These are phyloP conservation scores for Sarcophilus harrisii DNA, from an alignment of 2,797 vertebrate genomes.

Conservation along the genomic window DNA sequence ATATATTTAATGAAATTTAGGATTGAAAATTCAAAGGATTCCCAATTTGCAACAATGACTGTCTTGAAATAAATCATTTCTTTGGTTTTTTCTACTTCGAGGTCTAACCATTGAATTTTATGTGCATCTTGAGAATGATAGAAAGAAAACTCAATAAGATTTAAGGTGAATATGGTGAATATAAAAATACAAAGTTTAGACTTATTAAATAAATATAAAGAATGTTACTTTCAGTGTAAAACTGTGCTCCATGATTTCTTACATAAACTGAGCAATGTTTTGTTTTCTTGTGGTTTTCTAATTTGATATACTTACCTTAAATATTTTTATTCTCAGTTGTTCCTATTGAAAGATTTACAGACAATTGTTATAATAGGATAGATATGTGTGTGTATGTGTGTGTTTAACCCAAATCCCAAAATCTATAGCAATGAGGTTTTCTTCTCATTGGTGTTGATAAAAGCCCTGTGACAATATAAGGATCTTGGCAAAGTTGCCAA, in stretches of 20 bases:
- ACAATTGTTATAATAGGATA: neutral
- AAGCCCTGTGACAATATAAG: neutral
- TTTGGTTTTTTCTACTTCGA: neutral
- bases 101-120: neutral
- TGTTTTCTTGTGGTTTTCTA: neutral
- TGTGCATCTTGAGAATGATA: neutral
- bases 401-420: neutral
- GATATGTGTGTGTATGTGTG: neutral
- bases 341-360: neutral
- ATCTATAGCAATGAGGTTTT: neutral
- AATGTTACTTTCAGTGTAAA: neutral
- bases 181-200: neutral
- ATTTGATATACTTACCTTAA: neutral
- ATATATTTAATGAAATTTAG: constrained; percentile 5
- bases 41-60: constrained; percentile 20
- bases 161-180: neutral
- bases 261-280: neutral
- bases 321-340: neutral
- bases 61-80: constrained; percentile 1
- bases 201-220: constrained; percentile 15
- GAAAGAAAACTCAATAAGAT: neutral
- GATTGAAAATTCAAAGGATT: neutral
- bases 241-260: neutral
- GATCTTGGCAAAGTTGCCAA: neutral
- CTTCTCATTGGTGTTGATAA: neutral